phyloP scores from a whole-genome alignment of 2,888 invertebrate genomes.

The Epinotia ramella region DNA sequence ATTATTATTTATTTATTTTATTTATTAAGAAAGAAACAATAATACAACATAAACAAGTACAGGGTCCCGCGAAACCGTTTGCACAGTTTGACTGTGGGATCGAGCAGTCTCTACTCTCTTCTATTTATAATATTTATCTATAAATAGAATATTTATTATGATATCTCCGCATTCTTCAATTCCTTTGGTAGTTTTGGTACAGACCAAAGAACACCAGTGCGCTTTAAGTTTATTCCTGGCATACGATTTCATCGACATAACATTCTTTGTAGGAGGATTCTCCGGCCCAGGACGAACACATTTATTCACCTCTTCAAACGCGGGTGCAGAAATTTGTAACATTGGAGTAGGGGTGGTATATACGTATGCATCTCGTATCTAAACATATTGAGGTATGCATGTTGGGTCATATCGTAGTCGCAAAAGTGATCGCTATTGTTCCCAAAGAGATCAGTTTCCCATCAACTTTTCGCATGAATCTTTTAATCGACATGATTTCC shows the following conservation, averaged over 20 bases:
- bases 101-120: too few species aligned
- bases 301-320: conserved; percentile 1
- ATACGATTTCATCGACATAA: background rate
- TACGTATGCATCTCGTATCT: background rate
- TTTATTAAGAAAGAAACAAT: too few species aligned
- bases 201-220: too few species aligned
- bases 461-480: background rate
- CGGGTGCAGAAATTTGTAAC: background rate
- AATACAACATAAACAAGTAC: too few species aligned
- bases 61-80: too few species aligned
- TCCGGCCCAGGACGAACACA: conserved; percentile 1
- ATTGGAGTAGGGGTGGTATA: conserved; percentile 9
- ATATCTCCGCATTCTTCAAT: too few species aligned
- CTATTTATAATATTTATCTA: too few species aligned
- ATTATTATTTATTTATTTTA: too few species aligned
- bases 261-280: conserved; percentile 6
- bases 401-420: background rate
- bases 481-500: background rate
- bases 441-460: background rate
- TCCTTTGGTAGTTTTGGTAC: too few species aligned
- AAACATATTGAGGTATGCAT: background rate
- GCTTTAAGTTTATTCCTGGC: too few species aligned
- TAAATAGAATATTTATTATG: too few species aligned
- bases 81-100: too few species aligned
- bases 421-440: background rate